Evolutionary conservation across 2,888 invertebrate species (phyloP).

Genomic region (Mystacides longicornis): DNA sequence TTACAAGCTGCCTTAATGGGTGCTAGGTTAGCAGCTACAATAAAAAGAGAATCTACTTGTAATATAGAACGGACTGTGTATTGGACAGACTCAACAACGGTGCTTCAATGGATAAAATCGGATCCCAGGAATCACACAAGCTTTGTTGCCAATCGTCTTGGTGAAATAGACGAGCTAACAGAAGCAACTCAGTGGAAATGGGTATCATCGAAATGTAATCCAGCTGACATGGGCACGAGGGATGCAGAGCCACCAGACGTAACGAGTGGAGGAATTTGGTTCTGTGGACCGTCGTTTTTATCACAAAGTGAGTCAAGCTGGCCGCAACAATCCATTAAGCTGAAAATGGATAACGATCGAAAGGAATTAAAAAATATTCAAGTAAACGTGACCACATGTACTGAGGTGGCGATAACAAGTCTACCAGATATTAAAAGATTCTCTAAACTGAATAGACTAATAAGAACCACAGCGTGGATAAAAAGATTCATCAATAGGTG

Average conservation of each 20-base stretch:
- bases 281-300: neutral
- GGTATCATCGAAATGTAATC: neutral
- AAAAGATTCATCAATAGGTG: neutral
- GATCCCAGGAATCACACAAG: slow-evolving; percentile 14
- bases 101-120: slow-evolving; percentile 18
- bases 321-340: neutral
- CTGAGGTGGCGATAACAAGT: neutral
- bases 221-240: neutral
- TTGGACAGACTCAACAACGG: slow-evolving; percentile 20
- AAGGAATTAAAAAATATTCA: neutral
- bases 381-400: neutral
- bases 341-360: no score
- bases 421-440: neutral
- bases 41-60: slow-evolving; percentile 4
- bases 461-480: neutral
- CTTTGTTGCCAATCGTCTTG: slow-evolving; percentile 21
- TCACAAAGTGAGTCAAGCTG: neutral
- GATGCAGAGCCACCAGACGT: no score
- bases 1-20: slow-evolving; percentile 14
- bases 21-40: slow-evolving; percentile 12
- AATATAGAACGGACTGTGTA: slow-evolving; percentile 3
- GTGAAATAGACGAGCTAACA: slow-evolving; percentile 18
- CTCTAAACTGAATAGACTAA: neutral
- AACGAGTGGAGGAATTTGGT: neutral
- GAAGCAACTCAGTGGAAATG: slow-evolving; percentile 11